phyloP scores from a whole-genome alignment of 92 coral and sea anemone species.

The Bergia puertoricense region DNA sequence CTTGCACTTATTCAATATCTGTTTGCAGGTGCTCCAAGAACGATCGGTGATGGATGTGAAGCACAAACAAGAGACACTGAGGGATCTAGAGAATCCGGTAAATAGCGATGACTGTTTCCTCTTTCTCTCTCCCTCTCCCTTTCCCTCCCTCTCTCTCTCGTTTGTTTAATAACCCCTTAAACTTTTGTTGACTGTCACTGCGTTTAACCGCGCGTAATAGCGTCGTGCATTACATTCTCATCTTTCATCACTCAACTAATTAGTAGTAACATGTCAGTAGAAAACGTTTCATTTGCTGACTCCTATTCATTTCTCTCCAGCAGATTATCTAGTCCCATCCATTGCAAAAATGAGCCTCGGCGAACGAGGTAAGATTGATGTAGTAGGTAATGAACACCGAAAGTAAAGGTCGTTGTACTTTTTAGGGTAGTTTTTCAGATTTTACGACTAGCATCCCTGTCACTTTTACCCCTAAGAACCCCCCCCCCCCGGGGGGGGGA shows the following conservation, averaged over 20 bases:
- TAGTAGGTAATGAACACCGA: too few relatives aligned
- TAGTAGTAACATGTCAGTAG: too few relatives aligned
- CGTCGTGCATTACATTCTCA: too few relatives aligned
- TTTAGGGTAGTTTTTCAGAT: too few relatives aligned
- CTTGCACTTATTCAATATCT: neutral
- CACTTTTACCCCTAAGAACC: too few relatives aligned
- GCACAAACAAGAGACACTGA: neutral
- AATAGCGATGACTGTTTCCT: neutral
- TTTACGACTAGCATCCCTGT: too few relatives aligned
- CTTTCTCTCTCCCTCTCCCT: neutral
- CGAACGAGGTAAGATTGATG: neutral
- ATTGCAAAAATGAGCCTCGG: neutral
- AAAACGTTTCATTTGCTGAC: neutral
- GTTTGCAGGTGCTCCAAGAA: neutral
- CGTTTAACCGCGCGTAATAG: too few relatives aligned
- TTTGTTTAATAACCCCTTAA: too few relatives aligned
- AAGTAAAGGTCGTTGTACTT: too few relatives aligned
- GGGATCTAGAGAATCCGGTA: neutral
- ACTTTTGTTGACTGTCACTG: neutral
- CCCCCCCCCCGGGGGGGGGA: too few relatives aligned
- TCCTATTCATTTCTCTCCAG: neutral
- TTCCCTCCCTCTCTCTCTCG: too few relatives aligned
- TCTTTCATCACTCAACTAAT: too few relatives aligned
- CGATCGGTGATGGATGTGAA: slow-evolving; percentile 5
- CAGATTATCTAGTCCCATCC: neutral